A percentile compares a stretch with the other conserved stretches of the same genome.
Conservation (phyloP, 2,888 invertebrate genomes). For the Drosophila rellima region DNA sequence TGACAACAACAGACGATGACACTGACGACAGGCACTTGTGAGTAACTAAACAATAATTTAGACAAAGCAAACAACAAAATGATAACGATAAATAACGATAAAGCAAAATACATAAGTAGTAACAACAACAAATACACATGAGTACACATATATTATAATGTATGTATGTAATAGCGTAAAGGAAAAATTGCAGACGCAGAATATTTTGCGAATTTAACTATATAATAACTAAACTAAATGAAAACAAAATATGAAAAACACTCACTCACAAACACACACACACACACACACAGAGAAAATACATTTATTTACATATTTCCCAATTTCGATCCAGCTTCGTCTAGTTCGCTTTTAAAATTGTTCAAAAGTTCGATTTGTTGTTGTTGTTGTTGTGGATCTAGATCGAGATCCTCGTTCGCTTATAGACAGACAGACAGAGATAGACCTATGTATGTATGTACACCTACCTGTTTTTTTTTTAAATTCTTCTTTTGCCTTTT, state of each 20-base stretch:
- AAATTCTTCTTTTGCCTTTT: slow-evolving; percentile 50
- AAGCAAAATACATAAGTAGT: slow-evolving; percentile 55
- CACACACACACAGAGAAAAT: slow-evolving; percentile 13
- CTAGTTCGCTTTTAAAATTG: slow-evolving; percentile 48
- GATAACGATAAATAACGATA: slow-evolving; percentile 71
- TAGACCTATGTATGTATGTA: slow-evolving; percentile 40
- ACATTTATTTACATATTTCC: slow-evolving; percentile 34
- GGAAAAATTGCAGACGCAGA: slow-evolving; percentile 36
- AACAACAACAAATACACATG: slow-evolving; percentile 45
- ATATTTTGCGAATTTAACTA: slow-evolving; percentile 65
- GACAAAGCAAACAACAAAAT: slow-evolving; percentile 71
- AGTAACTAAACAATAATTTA: slow-evolving; percentile 83
- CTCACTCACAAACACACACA: slow-evolving; percentile 22
- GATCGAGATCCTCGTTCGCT: slow-evolving; percentile 45
- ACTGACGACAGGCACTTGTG: slow-evolving; percentile 67
- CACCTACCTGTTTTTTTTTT: slow-evolving; percentile 35
- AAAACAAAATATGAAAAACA: slow-evolving; percentile 11
- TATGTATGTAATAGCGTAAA: slow-evolving; percentile 63
- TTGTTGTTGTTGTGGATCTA: slow-evolving; percentile 33
- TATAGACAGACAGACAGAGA: slow-evolving; percentile 31
- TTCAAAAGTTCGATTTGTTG: slow-evolving; percentile 45
- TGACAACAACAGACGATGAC: slow-evolving; percentile 44
- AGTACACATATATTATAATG: slow-evolving; percentile 39
- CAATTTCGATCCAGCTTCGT: slow-evolving; percentile 36
- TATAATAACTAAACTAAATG: slow-evolving; percentile 23